These are phyloP conservation scores for Hypercompe scribonia DNA, from an alignment of 2,888 invertebrate genomes.

Conservation along the genomic window DNA sequence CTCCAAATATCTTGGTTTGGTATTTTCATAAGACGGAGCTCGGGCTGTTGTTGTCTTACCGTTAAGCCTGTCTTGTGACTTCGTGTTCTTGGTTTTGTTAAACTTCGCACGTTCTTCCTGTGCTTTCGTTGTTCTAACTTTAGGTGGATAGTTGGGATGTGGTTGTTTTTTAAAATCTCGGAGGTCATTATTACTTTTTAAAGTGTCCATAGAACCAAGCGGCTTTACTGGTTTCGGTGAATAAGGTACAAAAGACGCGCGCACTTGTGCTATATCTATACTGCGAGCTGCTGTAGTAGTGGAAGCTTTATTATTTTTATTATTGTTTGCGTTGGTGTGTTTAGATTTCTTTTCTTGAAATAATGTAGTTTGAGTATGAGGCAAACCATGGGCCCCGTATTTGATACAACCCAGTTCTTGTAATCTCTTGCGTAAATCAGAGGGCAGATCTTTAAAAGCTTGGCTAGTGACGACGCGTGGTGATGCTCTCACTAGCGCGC, in stretches of 20 bases:
- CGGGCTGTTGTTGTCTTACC: constrained; percentile 39
- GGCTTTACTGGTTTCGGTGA: constrained; percentile 60
- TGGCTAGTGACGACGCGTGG: constrained; percentile 69
- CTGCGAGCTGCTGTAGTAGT: constrained; percentile 52
- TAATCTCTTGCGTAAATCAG: constrained; percentile 69
- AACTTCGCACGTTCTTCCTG: constrained; percentile 78
- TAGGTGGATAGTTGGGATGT: constrained; percentile 55
- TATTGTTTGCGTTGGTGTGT: constrained; percentile 42
- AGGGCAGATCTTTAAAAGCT: constrained; percentile 71
- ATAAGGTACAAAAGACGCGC: constrained; percentile 74
- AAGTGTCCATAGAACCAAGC: constrained; percentile 47
- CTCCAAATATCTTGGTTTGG: constrained; percentile 88
- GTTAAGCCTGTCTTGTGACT: constrained; percentile 58
- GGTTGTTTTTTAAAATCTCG: constrained; percentile 52
- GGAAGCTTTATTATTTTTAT: constrained; percentile 45
- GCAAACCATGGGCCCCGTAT: constrained; percentile 60
- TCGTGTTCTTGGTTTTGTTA: constrained; percentile 68
- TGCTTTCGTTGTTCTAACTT: constrained; percentile 76
- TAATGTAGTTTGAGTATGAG: constrained; percentile 35
- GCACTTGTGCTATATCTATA: constrained; percentile 72
- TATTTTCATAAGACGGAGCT: constrained; percentile 58
- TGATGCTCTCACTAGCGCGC: constrained; percentile 68
- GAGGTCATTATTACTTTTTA: constrained; percentile 53
- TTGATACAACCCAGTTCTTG: constrained; percentile 73
- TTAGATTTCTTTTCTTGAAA: constrained; percentile 56